Evolutionary conservation across 2,797 vertebrate species (phyloP).

Genomic region (Lophotriccus pileatus): DNA sequence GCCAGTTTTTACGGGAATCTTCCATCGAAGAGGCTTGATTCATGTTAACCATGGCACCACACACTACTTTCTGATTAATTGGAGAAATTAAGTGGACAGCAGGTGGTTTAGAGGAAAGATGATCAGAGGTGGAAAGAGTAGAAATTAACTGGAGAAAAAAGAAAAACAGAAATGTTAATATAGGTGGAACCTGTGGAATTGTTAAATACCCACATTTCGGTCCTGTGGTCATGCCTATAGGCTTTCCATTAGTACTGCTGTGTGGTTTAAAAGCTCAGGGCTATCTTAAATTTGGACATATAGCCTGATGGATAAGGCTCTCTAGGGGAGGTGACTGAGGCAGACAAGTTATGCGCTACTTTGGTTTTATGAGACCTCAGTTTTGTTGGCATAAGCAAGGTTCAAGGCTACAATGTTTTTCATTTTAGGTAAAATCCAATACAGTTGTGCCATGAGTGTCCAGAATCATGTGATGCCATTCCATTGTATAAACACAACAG

Average conservation of each 20-base stretch:
- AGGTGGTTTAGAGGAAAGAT: conserved; percentile 74
- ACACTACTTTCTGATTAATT: conserved; percentile 69
- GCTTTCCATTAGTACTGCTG: background rate
- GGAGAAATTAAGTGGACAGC: conserved; percentile 73
- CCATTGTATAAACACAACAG: background rate
- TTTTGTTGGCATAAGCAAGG: background rate
- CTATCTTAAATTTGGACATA: background rate
- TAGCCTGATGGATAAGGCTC: background rate
- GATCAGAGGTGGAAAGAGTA: conserved; percentile 73
- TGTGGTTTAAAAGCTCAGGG: conserved; percentile 1
- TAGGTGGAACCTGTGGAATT: conserved; percentile 16
- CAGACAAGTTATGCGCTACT: background rate
- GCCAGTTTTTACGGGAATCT: conserved; percentile 64
- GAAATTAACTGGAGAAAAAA: conserved; percentile 76
- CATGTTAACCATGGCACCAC: conserved; percentile 44
- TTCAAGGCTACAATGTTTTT: background rate
- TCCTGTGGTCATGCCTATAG: background rate
- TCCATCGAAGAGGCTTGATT: conserved; percentile 67
- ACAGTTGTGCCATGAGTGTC: background rate
- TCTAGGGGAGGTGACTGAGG: background rate
- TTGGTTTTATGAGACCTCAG: background rate
- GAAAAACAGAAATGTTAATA: conserved; percentile 71
- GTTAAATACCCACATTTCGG: conserved; percentile 5
- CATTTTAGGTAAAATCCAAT: background rate
- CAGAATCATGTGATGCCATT: background rate